phyloP scores from a whole-genome alignment of 2,888 invertebrate species.

The Eurois occulta region DNA sequence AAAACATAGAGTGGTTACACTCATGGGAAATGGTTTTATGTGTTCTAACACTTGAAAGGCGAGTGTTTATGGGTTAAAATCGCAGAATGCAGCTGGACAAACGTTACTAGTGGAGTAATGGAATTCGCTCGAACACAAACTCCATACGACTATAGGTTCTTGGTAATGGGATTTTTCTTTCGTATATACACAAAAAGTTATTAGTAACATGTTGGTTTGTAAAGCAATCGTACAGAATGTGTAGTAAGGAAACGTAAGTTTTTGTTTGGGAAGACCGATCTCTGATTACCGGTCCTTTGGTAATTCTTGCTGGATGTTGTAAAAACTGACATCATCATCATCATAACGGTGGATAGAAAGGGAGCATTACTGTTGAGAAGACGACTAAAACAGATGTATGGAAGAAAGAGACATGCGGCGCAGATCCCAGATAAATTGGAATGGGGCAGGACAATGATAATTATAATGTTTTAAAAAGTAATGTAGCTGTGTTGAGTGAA shows the following conservation, averaged over 20 bases:
- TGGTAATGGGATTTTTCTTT: slow-evolving; percentile 40
- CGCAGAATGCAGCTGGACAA: slow-evolving; percentile 67
- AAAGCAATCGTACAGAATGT: slow-evolving; percentile 32
- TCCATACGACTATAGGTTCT: slow-evolving; percentile 33
- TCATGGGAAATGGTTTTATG: slow-evolving; percentile 75
- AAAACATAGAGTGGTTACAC: slow-evolving; percentile 42
- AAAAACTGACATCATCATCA: neutral
- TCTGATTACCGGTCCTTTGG: neutral
- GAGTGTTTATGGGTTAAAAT: slow-evolving; percentile 63
- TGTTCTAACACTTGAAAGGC: slow-evolving; percentile 69
- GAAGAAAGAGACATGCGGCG: neutral
- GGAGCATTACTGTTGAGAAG: neutral
- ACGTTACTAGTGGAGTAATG: slow-evolving; percentile 58
- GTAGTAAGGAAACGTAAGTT: neutral
- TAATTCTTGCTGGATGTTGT: neutral
- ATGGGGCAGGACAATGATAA: neutral
- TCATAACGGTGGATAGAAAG: neutral
- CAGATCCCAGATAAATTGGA: neutral
- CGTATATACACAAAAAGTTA: slow-evolving; percentile 45
- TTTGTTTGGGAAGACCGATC: neutral
- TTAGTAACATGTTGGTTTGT: slow-evolving; percentile 22
- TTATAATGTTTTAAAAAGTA: neutral
- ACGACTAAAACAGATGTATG: neutral
- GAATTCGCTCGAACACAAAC: slow-evolving; percentile 29
- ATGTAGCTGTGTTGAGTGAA: neutral